Evolutionary conservation across 2,888 invertebrate genomes (phyloP), one percentile per base, ranked within the genome.

Genomic region (Magallana nippona): DNA sequence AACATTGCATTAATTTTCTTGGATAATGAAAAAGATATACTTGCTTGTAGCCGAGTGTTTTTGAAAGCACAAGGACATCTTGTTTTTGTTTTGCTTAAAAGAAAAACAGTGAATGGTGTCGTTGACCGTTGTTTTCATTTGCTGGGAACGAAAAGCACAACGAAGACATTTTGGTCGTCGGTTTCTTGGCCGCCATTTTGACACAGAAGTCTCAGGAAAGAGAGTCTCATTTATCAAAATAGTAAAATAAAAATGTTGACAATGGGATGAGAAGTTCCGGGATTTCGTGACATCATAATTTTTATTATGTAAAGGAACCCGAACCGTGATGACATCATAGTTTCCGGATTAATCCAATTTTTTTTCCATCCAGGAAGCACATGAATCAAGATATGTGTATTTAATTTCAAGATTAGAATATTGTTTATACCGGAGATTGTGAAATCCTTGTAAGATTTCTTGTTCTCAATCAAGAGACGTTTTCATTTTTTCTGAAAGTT

Each of bases 381-480:
- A 71, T 71, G 27, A 71, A 71, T 71, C 27, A 27, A 71, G 71
- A 27, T 10, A 3, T 22, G 22, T 32, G 44, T 44, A 44, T 44
- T 44, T 44, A 22, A 71, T 27, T 27, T 71, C 71, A 71, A 27
- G 71, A 71, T 71, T 71, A 13, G 71, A 63, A 13, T 44, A 44
- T 44, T 44, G 44, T 27, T 71, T 71, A 27, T 11, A 22, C 71
- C 27, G 71, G 71, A 71, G 71, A 71, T 71, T 71, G 71, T 27
- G 71, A 71, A 71, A 71, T 32, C 1, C 10, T 71, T 71, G 71
- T 71, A 71, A 71, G 71, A 71, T 71, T 71, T 71, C 71, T 13
- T 2, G 15, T 13, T 13, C 32, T 15, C 27, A 71, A 71, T 71
- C 17, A 71, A 71, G 71, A 71, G 27, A 44, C 15, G 22, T 71